Percentiles rank a stretch among this genome's conserved stretches.
phyloP scores from a whole-genome alignment of 2,888 invertebrate genomes.

The Acanthoscelides obtectus region DNA sequence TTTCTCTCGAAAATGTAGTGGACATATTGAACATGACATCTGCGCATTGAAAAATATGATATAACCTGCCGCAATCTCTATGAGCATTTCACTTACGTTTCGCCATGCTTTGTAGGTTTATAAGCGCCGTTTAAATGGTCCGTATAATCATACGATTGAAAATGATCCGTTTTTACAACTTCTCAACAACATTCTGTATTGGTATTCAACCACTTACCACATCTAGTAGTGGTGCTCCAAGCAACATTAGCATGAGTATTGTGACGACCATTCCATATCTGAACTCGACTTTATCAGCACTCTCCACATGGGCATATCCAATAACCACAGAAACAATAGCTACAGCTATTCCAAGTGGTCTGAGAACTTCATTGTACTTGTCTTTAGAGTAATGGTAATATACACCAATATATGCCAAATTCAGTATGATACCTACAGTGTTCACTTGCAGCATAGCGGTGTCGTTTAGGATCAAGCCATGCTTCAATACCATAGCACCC shows the following conservation, averaged over 20 bases:
- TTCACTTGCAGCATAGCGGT: conserved; percentile 75
- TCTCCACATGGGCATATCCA: conserved; percentile 63
- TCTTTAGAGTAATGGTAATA: conserved; percentile 63
- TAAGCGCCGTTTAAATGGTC: no score
- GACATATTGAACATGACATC: no score
- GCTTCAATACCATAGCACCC: conserved; percentile 69
- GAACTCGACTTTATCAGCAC: conserved; percentile 59
- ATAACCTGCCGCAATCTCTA: no score
- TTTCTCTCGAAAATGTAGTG: no score
- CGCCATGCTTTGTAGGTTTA: no score
- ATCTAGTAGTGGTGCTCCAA: conserved; percentile 67
- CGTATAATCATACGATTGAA: no score
- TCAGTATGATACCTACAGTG: conserved; percentile 65
- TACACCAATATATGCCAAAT: conserved; percentile 60
- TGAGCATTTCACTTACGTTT: no score
- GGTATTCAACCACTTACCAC: conserved; percentile 57
- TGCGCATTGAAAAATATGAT: no score
- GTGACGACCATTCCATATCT: conserved; percentile 70
- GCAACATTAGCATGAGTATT: conserved; percentile 58
- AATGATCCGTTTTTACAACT: no score
- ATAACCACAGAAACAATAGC: conserved; percentile 57
- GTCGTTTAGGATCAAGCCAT: conserved; percentile 69
- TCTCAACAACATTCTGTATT: no score
- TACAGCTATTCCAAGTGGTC: conserved; percentile 53
- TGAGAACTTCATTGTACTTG: conserved; percentile 51